Percentiles rank a stretch among this genome's conserved stretches.
These are phyloP conservation scores for Listronotus bonariensis DNA, from an alignment of 1,140 invertebrate species.

Conservation along the genomic window DNA sequence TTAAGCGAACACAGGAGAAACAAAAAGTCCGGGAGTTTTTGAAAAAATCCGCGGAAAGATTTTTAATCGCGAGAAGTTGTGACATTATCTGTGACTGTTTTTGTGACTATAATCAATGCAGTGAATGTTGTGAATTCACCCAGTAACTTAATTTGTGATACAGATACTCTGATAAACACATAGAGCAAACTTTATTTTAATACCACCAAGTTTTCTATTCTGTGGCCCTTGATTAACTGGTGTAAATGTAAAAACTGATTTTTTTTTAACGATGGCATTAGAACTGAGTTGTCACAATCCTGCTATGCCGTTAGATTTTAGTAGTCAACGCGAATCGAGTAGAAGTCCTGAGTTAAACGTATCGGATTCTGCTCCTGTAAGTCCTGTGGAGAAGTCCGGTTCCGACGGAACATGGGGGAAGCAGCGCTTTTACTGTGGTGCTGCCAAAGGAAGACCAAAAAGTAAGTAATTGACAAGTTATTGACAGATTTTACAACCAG, in stretches of 20 bases:
- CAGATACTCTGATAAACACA: no score
- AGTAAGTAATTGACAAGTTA: no score
- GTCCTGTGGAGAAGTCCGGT: slow-evolving; percentile 47
- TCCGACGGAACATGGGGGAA: slow-evolving; percentile 47
- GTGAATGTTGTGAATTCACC: no score
- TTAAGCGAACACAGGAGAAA: slow-evolving; percentile 16
- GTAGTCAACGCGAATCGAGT: slow-evolving; percentile 46
- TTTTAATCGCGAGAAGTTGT: not conserved
- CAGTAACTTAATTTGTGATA: no score
- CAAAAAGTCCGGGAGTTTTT: not conserved
- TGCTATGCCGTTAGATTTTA: slow-evolving; percentile 53
- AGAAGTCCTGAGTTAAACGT: slow-evolving; percentile 49
- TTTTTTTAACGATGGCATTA: slow-evolving; percentile 47
- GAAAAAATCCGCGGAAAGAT: slow-evolving; percentile 10
- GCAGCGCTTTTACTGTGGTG: slow-evolving; percentile 54
- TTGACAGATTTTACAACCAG: no score
- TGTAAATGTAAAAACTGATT: not conserved
- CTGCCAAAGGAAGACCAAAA: slow-evolving; percentile 33
- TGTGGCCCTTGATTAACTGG: no score
- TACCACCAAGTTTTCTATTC: no score
- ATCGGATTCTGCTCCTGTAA: slow-evolving; percentile 46
- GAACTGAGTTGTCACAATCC: slow-evolving; percentile 50
- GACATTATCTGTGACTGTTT: slow-evolving; percentile 2
- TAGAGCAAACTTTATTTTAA: no score
- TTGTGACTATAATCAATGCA: no score